phyloP scores from a whole-genome alignment of 2,797 vertebrate genomes.

The Ceryle rudis region DNA sequence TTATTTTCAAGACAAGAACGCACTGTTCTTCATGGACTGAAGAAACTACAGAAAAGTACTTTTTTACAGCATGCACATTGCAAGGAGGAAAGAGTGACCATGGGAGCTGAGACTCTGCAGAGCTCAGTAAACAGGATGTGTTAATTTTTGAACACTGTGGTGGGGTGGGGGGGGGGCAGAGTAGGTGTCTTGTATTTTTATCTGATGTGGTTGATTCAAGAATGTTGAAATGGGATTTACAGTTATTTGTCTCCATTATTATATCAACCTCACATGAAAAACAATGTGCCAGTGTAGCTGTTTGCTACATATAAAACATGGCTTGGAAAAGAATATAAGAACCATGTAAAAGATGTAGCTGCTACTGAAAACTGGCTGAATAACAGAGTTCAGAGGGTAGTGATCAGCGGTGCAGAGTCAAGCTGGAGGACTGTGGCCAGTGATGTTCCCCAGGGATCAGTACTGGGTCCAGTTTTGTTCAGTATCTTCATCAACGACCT shows the following conservation, averaged over 20 bases:
- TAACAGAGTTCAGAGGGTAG: no score
- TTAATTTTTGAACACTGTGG: not conserved
- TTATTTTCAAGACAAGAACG: not conserved
- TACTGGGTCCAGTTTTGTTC: no score
- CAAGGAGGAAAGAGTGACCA: not conserved
- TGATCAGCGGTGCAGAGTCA: no score
- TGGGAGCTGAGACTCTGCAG: not conserved
- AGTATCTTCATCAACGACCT: no score
- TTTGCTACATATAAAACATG: not conserved
- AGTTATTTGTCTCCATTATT: not conserved
- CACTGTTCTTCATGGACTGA: not conserved
- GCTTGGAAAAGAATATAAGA: not conserved
- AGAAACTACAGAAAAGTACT: not conserved
- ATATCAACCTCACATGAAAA: not conserved
- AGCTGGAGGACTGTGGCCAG: no score
- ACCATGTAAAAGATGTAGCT: not conserved
- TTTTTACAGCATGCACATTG: not conserved
- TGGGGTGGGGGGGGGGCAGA: fast-evolving
- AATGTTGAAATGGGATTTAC: not conserved
- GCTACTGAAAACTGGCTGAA: not conserved
- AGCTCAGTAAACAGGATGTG: not conserved
- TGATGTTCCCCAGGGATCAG: no score
- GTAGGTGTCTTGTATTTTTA: not conserved
- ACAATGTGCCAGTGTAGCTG: not conserved
- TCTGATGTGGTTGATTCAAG: not conserved